A percentile compares a stretch with the other conserved stretches of the same genome.
phyloP scores from a whole-genome alignment of 2,888 invertebrate species.

The Alloplasta piceator region DNA sequence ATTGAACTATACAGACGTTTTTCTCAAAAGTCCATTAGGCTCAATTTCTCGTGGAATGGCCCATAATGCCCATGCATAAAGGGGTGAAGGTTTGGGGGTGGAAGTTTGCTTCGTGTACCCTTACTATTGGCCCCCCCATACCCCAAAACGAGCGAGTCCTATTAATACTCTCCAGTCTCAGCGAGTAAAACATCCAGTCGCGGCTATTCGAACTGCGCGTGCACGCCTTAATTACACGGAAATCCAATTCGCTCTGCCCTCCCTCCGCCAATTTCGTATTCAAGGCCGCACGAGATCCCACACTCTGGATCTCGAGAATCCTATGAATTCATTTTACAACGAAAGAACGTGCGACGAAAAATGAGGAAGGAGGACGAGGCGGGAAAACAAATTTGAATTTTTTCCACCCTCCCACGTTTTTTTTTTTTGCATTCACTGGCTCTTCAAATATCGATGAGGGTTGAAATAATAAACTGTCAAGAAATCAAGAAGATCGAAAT shows the following conservation, averaged over 20 bases:
- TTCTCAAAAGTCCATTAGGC: no score
- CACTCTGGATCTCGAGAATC: conserved; percentile 37
- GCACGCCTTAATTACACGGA: conserved; percentile 65
- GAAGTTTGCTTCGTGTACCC: conserved; percentile 15
- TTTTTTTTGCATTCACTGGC: not conserved
- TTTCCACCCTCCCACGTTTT: conserved; percentile 18
- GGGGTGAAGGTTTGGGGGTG: not conserved
- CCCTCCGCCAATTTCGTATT: conserved; percentile 61
- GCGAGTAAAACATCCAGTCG: conserved; percentile 51
- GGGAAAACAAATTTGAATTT: not conserved
- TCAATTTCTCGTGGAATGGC: not conserved
- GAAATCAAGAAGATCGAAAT: not conserved
- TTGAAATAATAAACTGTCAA: not conserved
- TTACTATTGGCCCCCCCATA: conserved; percentile 22
- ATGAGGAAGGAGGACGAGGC: conserved; percentile 21
- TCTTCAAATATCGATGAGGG: not conserved
- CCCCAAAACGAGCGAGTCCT: conserved; percentile 56
- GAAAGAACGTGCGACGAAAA: conserved; percentile 30
- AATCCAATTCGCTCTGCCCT: conserved; percentile 61
- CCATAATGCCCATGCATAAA: conserved; percentile 6
- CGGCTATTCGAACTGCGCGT: conserved; percentile 48
- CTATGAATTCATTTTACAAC: conserved; percentile 63
- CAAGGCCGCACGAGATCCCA: conserved; percentile 57
- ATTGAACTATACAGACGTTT: no score
- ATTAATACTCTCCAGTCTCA: conserved; percentile 59